Evolutionary conservation across 1,140 invertebrate genomes (phyloP).

Genomic region (Scaptomyza montana): DNA sequence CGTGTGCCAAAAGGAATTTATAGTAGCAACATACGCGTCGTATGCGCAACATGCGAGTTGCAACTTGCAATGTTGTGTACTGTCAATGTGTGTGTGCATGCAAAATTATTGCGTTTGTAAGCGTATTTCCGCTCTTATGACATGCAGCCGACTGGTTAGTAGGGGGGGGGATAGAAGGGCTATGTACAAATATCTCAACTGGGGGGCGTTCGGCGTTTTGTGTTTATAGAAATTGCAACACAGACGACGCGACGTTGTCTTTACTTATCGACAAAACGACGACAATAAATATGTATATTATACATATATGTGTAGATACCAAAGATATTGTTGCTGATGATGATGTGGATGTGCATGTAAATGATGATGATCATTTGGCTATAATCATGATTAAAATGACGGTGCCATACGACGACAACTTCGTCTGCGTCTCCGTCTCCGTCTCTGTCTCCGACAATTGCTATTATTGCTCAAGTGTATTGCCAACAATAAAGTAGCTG

Average conservation of each 20-base stretch:
- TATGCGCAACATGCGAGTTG: constrained; percentile 43
- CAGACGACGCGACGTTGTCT: constrained; percentile 32
- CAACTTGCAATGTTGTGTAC: constrained; percentile 17
- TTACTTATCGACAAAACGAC: constrained; percentile 45
- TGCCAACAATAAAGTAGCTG: constrained; percentile 62
- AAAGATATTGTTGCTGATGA: constrained; percentile 19
- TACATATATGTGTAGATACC: not conserved
- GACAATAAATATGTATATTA: constrained; percentile 21
- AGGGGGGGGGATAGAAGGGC: not conserved
- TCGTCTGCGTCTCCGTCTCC: constrained; percentile 5
- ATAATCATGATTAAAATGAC: constrained; percentile 11
- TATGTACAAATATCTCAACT: constrained; percentile 41
- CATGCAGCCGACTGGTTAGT: constrained; percentile 22
- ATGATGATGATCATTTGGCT: constrained; percentile 29
- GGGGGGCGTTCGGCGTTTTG: constrained; percentile 24
- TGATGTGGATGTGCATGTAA: not conserved
- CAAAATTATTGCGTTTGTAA: constrained; percentile 58
- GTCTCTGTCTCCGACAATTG: constrained; percentile 34
- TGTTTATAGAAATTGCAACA: constrained; percentile 54
- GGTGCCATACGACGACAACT: not conserved
- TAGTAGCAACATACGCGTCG: constrained; percentile 48
- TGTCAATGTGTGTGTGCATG: constrained; percentile 29
- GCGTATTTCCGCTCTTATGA: constrained; percentile 55
- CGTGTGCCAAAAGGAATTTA: constrained; percentile 44
- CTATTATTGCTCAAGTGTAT: constrained; percentile 60